These are phyloP conservation scores for Platycercus adscitus DNA, from an alignment of 2,113 vertebrate genomes.

Conservation along the genomic window DNA sequence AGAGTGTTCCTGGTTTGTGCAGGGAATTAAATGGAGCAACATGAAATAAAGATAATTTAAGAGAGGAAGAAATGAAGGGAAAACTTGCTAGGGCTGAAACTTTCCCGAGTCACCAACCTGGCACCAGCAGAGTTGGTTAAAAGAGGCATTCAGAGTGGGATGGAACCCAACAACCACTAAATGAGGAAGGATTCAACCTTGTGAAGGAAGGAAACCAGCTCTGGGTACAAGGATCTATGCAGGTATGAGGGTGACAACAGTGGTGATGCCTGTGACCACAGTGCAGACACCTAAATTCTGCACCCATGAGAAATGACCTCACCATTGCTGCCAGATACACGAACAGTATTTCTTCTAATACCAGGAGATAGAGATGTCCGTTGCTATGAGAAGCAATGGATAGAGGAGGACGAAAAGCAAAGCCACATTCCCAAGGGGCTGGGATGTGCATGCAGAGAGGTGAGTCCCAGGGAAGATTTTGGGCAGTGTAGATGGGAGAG, in stretches of 20 bases:
- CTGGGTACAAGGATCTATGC: not conserved
- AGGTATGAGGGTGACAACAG: not conserved
- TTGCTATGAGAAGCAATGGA: not conserved
- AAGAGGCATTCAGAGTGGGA: not conserved
- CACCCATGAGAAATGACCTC: not conserved
- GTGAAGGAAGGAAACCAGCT: not conserved
- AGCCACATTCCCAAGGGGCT: rapidly evolving
- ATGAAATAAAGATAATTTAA: not conserved
- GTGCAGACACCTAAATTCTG: not conserved
- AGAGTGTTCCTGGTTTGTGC: not conserved
- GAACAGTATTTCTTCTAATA: not conserved
- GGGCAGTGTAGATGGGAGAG: not conserved
- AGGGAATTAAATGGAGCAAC: not conserved
- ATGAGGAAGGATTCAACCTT: not conserved
- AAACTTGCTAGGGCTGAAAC: not conserved
- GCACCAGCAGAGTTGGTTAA: not conserved
- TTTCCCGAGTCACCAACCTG: not conserved
- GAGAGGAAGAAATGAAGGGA: not conserved
- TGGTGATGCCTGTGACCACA: not conserved
- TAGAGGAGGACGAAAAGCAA: not conserved
- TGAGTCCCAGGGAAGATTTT: not conserved
- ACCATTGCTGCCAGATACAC: not conserved
- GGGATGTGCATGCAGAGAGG: not conserved
- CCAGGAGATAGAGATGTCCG: not conserved
- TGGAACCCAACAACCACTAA: not conserved